phyloP scores from a whole-genome alignment of 2,888 invertebrate genomes.

The Cheilosia vernalis region DNA sequence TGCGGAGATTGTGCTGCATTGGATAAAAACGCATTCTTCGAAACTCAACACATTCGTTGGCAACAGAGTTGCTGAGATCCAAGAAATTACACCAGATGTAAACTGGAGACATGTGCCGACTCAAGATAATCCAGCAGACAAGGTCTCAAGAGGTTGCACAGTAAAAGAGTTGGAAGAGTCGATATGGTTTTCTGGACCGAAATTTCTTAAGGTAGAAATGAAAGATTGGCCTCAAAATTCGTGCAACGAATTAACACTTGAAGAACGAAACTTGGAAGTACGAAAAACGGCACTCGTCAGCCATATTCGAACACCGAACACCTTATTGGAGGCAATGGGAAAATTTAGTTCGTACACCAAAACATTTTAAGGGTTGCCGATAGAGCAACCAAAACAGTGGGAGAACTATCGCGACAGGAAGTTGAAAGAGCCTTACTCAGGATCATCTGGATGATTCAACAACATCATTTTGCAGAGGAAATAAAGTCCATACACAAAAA shows the following conservation, averaged over 20 bases:
- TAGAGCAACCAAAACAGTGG: too few relatives aligned
- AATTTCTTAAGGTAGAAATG: neutral
- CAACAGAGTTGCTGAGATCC: conserved; percentile 55
- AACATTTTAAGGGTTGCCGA: neutral
- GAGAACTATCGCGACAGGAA: neutral
- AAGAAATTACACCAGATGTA: neutral
- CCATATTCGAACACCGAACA: too few relatives aligned
- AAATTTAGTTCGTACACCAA: neutral
- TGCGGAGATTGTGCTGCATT: conserved; percentile 62
- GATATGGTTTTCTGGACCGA: neutral
- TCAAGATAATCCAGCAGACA: conserved; percentile 67
- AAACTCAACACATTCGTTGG: conserved; percentile 55
- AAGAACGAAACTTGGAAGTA: neutral
- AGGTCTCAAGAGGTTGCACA: conserved; percentile 76
- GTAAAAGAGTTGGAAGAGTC: neutral
- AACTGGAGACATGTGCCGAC: conserved; percentile 75
- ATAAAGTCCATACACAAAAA: neutral
- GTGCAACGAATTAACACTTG: neutral
- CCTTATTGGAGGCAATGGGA: neutral
- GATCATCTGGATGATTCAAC: neutral
- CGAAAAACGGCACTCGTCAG: neutral
- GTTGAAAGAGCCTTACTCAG: neutral
- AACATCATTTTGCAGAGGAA: neutral
- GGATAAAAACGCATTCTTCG: conserved; percentile 48
- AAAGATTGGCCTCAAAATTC: neutral